Percentiles rank a stretch among this genome's conserved stretches.
Conservation (phyloP, 1,140 invertebrate species). For the Stegodyphus dumicola region DNA sequence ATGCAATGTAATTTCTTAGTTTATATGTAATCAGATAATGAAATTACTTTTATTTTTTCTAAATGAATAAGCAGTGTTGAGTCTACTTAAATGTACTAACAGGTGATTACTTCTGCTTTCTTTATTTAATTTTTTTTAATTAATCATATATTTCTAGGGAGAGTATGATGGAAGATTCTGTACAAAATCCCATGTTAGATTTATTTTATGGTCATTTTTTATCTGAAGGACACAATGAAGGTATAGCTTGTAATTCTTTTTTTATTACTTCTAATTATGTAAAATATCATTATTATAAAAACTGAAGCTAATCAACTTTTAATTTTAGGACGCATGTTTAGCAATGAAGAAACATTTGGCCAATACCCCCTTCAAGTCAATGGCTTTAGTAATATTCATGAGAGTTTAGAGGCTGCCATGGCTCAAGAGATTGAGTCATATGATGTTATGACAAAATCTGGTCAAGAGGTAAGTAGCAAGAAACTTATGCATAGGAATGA, state of each 20-base stretch:
- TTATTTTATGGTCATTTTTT: slow-evolving; percentile 71
- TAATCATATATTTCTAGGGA: slow-evolving; percentile 2
- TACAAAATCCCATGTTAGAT: slow-evolving; percentile 70
- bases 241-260: slow-evolving; percentile 61
- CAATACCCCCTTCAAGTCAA: slow-evolving; percentile 71
- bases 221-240: slow-evolving; percentile 69
- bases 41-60: too few relatives aligned
- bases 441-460: slow-evolving; percentile 60
- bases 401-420: slow-evolving; percentile 70
- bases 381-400: slow-evolving; percentile 69
- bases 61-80: too few relatives aligned
- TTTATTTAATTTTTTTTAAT: background rate
- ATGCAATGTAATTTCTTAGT: too few relatives aligned
- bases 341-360: slow-evolving; percentile 70
- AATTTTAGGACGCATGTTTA: slow-evolving; percentile 44
- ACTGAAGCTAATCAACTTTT: background rate
- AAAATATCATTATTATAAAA: too few relatives aligned
- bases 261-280: background rate
- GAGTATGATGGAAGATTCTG: slow-evolving; percentile 41
- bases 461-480: slow-evolving; percentile 49
- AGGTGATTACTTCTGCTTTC: background rate
- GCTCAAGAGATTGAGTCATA: slow-evolving; percentile 64
- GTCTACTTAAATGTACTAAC: too few relatives aligned
- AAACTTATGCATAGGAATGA: background rate
- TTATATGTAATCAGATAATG: too few relatives aligned